Conservation (phyloP, 37 sponge, comb jelly and placozoan species). For the Cliona cf. orientalis region DNA sequence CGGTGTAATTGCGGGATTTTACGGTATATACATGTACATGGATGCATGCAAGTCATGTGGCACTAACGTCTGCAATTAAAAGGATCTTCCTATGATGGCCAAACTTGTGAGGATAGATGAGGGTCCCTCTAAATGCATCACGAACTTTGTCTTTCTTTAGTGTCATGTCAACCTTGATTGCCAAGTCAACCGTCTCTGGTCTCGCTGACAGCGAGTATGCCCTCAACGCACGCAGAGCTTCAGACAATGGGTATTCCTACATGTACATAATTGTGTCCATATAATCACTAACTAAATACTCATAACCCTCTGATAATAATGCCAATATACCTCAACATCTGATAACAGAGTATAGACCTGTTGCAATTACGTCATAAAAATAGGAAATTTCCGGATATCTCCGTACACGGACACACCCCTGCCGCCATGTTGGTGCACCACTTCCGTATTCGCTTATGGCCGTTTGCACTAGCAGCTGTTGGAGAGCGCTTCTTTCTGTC, state of each 20-base stretch:
- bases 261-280: background rate
- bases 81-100: constrained; percentile 46
- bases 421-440: too few relatives aligned
- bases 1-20: background rate
- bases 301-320: too few relatives aligned
- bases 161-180: constrained; percentile 24
- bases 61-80: constrained; percentile 58
- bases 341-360: too few relatives aligned
- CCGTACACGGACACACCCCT: too few relatives aligned
- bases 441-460: too few relatives aligned
- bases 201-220: constrained; percentile 61
- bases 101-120: constrained; percentile 60
- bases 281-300: too few relatives aligned
- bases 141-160: constrained; percentile 34
- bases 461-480: too few relatives aligned
- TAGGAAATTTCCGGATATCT: too few relatives aligned
- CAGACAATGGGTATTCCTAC: background rate
- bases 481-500: too few relatives aligned
- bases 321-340: too few relatives aligned
- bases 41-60: background rate
- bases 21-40: background rate
- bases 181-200: constrained; percentile 71
- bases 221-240: constrained; percentile 65
- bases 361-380: too few relatives aligned
- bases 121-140: constrained; percentile 58